Evolutionary conservation across 2,888 invertebrate species (phyloP), one percentile per base, ranked within the genome.

Genomic region (Rotaria magnacalcarata): DNA sequence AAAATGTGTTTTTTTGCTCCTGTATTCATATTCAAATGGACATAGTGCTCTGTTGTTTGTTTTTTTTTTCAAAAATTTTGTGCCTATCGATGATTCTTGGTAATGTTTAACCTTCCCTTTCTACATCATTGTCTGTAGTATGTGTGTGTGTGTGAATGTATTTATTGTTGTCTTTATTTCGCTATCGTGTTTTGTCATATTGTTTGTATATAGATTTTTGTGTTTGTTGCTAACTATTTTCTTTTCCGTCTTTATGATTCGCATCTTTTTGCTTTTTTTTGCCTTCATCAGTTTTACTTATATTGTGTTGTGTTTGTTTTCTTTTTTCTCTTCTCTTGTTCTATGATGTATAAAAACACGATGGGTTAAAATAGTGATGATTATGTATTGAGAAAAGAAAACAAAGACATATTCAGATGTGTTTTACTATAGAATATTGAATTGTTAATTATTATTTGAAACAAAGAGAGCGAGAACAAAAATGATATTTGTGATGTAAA

Each of bases 171-270:
- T 67, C 34, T 67, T 67, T 27, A 34, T 60, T 27, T 60, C 27
- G 5, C 34, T 24, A 56, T 56, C 56, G 56, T 56, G 56, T 56
- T 67, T 34, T 67, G 67, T 67, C 67, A 67, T 67, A 67, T 67
- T 67, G 67, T 67, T 67, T 67, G 67, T 34, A 67, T 34, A 67
- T 67, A 67, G 27, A 67, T 41, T 3, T 54, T 52, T 67, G 27
- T 67, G 67, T 67, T 67, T 67, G 67, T 27, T 67, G 67, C 67
- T 67, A 67, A 67, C 67, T 67, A 67, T 67, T 67, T 34, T 67
- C 19, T 67, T 19, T 60, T 67, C 67, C 67, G 67, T 67, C 67
- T 67, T 34, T 67, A 67, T 67, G 67, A 27, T 67, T 67, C 67
- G 67, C 67, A 34, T 67, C 67, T 67, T 67, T 34, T 67, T 16